These are phyloP conservation scores for Coilia nasus DNA, from an alignment of 2,797 vertebrate genomes.

Conservation along the genomic window DNA sequence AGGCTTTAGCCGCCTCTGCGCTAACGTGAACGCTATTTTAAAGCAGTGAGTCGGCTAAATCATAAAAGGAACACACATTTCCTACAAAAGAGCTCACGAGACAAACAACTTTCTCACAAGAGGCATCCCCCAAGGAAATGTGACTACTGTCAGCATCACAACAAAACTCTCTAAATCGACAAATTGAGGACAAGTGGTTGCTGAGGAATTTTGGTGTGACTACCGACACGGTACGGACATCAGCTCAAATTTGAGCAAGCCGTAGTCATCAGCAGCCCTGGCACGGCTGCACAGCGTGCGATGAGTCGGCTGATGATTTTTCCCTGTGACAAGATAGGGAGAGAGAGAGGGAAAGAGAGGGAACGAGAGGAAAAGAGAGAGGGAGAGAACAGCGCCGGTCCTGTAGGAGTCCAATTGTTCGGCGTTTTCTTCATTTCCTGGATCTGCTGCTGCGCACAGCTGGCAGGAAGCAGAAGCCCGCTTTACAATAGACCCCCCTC, in stretches of 20 bases:
- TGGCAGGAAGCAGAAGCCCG: conserved; percentile 49
- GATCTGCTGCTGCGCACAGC: conserved; percentile 48
- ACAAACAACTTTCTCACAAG: not conserved
- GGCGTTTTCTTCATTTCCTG: conserved; percentile 49
- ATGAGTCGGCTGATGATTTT: not conserved
- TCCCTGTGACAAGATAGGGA: not conserved
- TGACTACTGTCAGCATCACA: not conserved
- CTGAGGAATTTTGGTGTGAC: too few relatives aligned
- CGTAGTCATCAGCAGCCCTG: not conserved
- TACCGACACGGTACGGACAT: too few relatives aligned
- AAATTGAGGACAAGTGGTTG: not conserved
- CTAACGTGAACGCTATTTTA: not conserved
- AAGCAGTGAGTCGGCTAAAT: not conserved
- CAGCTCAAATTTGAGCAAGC: too few relatives aligned
- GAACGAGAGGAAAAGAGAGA: not conserved
- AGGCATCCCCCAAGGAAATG: not conserved
- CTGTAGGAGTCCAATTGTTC: conserved; percentile 22
- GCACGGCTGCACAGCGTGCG: not conserved
- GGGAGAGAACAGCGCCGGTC: not conserved
- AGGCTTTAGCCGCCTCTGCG: not conserved
- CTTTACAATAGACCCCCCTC: conserved; percentile 20
- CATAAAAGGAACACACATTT: not conserved
- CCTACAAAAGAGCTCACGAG: not conserved
- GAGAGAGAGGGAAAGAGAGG: not conserved
- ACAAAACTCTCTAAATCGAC: not conserved